These are phyloP conservation scores for Drosophila santomea DNA, from an alignment of 1,140 invertebrate genomes.

Conservation along the genomic window DNA sequence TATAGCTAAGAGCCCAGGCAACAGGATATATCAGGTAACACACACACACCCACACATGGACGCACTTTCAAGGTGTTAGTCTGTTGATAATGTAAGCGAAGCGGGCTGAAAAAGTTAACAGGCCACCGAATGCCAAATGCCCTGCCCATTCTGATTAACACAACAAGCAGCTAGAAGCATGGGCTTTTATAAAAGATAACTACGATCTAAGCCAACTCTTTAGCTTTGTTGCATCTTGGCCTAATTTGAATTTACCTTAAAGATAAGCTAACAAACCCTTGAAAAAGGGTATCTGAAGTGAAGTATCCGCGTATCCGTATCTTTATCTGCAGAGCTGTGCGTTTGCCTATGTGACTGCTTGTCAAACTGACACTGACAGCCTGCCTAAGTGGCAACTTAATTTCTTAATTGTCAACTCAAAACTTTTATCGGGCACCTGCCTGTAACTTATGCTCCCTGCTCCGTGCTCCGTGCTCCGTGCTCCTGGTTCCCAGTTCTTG, in stretches of 20 bases:
- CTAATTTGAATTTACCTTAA: too few relatives aligned
- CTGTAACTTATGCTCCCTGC: slow-evolving; percentile 33
- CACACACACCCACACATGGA: slow-evolving; percentile 28
- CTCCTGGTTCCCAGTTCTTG: neutral
- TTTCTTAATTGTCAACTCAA: slow-evolving; percentile 85
- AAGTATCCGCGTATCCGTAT: slow-evolving; percentile 12
- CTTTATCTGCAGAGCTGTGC: slow-evolving; percentile 11
- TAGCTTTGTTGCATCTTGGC: too few relatives aligned
- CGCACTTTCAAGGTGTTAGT: slow-evolving; percentile 77
- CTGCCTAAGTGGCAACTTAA: slow-evolving; percentile 84
- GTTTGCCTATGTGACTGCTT: slow-evolving; percentile 65
- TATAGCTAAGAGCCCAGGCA: slow-evolving; percentile 70
- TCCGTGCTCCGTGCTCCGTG: too few relatives aligned
- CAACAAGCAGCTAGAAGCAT: too few relatives aligned
- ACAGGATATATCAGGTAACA: slow-evolving; percentile 57
- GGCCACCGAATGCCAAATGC: slow-evolving; percentile 27
- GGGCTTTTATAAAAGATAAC: too few relatives aligned
- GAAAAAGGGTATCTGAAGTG: neutral
- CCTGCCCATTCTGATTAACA: slow-evolving; percentile 5
- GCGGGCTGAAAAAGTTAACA: slow-evolving; percentile 23
- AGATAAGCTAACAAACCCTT: too few relatives aligned
- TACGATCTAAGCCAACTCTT: too few relatives aligned
- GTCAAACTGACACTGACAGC: slow-evolving; percentile 84
- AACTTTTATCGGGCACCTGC: slow-evolving; percentile 77
- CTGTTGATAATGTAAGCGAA: slow-evolving; percentile 83